Percentiles rank a stretch among this genome's conserved stretches.
Conservation (phyloP, 2,888 invertebrate genomes). For the Monopis laevigella region DNA sequence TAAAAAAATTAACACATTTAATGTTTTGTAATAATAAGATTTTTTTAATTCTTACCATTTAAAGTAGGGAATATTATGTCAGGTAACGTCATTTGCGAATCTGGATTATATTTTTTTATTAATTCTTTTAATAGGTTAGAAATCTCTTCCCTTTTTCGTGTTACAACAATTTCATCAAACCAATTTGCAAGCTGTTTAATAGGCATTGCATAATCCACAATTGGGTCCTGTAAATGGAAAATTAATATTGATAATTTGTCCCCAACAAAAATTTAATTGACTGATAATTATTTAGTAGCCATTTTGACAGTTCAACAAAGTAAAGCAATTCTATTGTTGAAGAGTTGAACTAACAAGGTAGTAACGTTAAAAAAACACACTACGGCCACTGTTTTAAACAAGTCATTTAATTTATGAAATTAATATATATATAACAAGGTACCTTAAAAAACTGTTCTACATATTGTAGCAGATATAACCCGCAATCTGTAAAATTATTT, state of each 20-base stretch:
- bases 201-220: slow-evolving; percentile 83
- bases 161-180: slow-evolving; percentile 87
- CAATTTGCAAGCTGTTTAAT: slow-evolving; percentile 84
- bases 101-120: slow-evolving; percentile 77
- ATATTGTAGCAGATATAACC: slow-evolving; percentile 94
- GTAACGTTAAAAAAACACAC: too few species aligned
- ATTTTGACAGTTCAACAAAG: too few species aligned
- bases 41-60: slow-evolving; percentile 61
- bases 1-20: too few species aligned
- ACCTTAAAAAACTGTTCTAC: slow-evolving; percentile 95
- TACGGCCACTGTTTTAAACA: too few species aligned
- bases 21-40: neutral
- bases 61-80: slow-evolving; percentile 79
- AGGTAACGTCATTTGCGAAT: slow-evolving; percentile 72
- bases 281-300: too few species aligned
- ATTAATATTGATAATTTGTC: too few species aligned
- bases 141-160: slow-evolving; percentile 87
- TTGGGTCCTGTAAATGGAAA: slow-evolving; percentile 82
- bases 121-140: slow-evolving; percentile 78
- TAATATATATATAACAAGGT: slow-evolving; percentile 23
- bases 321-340: too few species aligned
- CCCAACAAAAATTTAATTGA: too few species aligned
- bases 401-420: too few species aligned
- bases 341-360: too few species aligned
- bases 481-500: slow-evolving; percentile 97